phyloP scores from a whole-genome alignment of 1,140 invertebrate genomes.

The Diprion similis region DNA sequence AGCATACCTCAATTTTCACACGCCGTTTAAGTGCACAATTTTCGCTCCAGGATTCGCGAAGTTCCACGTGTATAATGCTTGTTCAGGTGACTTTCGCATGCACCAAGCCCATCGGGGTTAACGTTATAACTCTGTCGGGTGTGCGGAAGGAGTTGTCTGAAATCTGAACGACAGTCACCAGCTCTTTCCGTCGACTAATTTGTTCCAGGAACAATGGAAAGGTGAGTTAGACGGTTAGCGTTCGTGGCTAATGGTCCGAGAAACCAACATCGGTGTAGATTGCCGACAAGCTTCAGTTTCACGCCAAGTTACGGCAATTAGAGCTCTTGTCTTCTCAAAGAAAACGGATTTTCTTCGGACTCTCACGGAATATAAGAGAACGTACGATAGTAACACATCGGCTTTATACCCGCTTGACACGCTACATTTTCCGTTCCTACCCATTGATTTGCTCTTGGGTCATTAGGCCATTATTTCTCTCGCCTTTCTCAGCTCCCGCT shows the following conservation, averaged over 20 bases:
- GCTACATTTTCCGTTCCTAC: not conserved
- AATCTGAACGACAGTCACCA: no score
- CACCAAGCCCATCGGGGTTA: no score
- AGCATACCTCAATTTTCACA: no score
- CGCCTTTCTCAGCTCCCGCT: not conserved
- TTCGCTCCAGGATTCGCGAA: no score
- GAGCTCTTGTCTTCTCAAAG: not conserved
- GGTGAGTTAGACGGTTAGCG: not conserved
- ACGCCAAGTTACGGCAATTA: not conserved
- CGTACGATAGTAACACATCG: not conserved
- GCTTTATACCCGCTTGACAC: not conserved
- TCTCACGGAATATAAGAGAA: not conserved
- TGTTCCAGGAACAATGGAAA: slow-evolving; percentile 2
- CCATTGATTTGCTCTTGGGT: not conserved
- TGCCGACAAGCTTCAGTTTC: not conserved
- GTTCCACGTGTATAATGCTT: no score
- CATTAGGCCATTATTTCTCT: not conserved
- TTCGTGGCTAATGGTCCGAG: slow-evolving; percentile 1
- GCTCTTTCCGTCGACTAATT: not conserved
- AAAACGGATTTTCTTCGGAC: not conserved
- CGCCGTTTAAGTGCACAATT: no score
- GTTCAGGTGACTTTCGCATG: no score
- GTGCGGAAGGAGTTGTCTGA: no score
- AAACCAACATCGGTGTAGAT: slow-evolving; percentile 7
- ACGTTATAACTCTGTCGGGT: no score